Evolutionary conservation across 2,888 invertebrate species (phyloP).

Genomic region (Argyresthia albistria): DNA sequence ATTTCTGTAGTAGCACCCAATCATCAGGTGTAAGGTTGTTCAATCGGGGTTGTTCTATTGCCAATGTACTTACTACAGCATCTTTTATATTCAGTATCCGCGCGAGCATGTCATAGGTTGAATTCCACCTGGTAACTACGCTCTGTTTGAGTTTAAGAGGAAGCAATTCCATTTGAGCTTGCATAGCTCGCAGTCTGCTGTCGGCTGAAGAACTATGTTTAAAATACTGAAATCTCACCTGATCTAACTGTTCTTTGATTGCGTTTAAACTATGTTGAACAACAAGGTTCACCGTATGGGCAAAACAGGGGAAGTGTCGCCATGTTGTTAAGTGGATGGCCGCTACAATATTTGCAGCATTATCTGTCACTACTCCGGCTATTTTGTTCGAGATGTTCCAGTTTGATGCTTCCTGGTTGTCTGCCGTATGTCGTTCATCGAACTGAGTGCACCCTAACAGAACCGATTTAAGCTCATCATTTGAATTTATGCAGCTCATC

Average conservation of each 20-base stretch:
- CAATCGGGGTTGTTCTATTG: background rate
- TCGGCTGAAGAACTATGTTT: slow-evolving; percentile 3
- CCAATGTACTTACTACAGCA: background rate
- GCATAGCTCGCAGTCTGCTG: background rate
- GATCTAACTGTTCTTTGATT: background rate
- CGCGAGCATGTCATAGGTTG: background rate
- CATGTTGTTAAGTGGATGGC: slow-evolving; percentile 13
- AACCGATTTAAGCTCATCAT: slow-evolving; percentile 1
- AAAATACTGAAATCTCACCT: slow-evolving; percentile 5
- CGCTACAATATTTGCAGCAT: slow-evolving; percentile 15
- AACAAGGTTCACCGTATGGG: slow-evolving; percentile 14
- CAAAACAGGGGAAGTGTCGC: slow-evolving; percentile 17
- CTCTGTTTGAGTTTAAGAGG: slow-evolving; percentile 4
- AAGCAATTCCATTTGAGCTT: background rate
- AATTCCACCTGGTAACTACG: background rate
- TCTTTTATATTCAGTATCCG: background rate
- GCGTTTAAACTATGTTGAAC: background rate
- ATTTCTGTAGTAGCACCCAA: background rate
- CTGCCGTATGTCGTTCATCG: slow-evolving; percentile 4
- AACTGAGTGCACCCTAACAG: slow-evolving; percentile 2
- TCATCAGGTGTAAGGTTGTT: background rate
- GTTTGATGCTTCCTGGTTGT: background rate
- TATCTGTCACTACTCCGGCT: slow-evolving; percentile 4
- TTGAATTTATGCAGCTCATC: background rate
- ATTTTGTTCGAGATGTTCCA: slow-evolving; percentile 3